Conservation (phyloP, 23 tunicate species). For the Diplosoma virens region DNA sequence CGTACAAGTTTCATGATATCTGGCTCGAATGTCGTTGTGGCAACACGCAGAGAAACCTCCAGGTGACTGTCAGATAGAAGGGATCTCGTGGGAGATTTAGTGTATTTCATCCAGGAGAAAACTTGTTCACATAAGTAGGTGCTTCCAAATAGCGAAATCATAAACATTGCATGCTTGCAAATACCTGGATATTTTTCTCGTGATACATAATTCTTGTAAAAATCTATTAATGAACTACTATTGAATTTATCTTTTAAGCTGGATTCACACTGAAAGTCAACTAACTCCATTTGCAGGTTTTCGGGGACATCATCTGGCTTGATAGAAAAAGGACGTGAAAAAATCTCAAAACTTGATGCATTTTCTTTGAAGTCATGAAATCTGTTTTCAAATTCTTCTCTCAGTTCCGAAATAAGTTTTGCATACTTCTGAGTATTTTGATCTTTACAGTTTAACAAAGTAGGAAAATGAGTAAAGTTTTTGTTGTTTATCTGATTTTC, state of each 20-base stretch:
- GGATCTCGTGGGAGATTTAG: background rate
- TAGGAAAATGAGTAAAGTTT: slow-evolving; percentile 55
- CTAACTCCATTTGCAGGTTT: slow-evolving; percentile 19
- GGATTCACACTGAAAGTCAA: slow-evolving; percentile 10
- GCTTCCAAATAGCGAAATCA: slow-evolving; percentile 5
- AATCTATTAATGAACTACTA: slow-evolving; percentile 6
- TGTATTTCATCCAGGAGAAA: background rate
- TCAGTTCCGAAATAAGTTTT: slow-evolving; percentile 2
- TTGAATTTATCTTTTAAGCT: background rate
- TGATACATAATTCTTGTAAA: background rate
- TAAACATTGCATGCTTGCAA: slow-evolving; percentile 12
- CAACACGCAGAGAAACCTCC: slow-evolving; percentile 16
- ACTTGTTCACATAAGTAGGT: background rate
- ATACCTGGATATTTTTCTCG: slow-evolving; percentile 10
- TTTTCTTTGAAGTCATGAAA: background rate
- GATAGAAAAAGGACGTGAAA: slow-evolving; percentile 13
- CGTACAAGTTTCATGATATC: slow-evolving; percentile 27
- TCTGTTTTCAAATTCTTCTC: slow-evolving; percentile 9
- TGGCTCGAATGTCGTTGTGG: slow-evolving; percentile 19
- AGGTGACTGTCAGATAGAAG: background rate
- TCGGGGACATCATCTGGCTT: background rate
- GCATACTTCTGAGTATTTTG: slow-evolving; percentile 6
- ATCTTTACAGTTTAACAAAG: slow-evolving; percentile 27
- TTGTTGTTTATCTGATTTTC: slow-evolving; percentile 42
- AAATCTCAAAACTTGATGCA: background rate